Evolutionary conservation across 2,888 invertebrate genomes (phyloP).

Genomic region (Biston betularia): DNA sequence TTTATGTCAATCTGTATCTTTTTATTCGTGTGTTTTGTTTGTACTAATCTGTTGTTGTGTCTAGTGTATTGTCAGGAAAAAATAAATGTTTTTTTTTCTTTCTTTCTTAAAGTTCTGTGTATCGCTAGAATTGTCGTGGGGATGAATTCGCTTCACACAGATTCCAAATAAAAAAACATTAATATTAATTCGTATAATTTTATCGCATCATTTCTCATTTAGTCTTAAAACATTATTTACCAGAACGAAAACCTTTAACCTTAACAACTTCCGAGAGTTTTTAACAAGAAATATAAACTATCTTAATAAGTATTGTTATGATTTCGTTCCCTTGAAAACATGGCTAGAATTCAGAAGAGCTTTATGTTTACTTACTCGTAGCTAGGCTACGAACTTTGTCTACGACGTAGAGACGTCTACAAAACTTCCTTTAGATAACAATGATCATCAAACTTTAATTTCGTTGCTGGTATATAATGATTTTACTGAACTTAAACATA

Average conservation of each 20-base stretch:
- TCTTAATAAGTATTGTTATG: not conserved
- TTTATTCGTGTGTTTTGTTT: no score
- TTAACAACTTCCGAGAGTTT: no score
- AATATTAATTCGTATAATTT: no score
- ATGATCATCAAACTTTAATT: not conserved
- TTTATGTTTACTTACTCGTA: conserved; percentile 9
- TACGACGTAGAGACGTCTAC: conserved; percentile 13
- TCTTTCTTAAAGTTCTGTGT: no score
- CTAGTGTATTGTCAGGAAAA: no score
- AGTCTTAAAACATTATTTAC: not conserved
- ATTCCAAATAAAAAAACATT: no score
- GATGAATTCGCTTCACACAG: no score
- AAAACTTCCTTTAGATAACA: not conserved
- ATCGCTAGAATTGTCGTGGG: no score
- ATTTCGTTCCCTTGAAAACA: not conserved
- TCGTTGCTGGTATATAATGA: not conserved
- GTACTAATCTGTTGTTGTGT: no score
- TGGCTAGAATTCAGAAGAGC: not conserved
- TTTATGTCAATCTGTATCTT: no score
- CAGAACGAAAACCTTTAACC: not conserved
- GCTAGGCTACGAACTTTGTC: conserved; percentile 15
- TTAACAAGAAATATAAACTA: not conserved
- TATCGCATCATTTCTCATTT: not conserved
- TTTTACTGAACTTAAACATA: not conserved
- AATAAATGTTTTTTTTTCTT: no score